Evolutionary conservation across 2,888 invertebrate species (phyloP), one percentile per base, ranked within the genome.

Genomic region (Drosophila kanekoi): DNA sequence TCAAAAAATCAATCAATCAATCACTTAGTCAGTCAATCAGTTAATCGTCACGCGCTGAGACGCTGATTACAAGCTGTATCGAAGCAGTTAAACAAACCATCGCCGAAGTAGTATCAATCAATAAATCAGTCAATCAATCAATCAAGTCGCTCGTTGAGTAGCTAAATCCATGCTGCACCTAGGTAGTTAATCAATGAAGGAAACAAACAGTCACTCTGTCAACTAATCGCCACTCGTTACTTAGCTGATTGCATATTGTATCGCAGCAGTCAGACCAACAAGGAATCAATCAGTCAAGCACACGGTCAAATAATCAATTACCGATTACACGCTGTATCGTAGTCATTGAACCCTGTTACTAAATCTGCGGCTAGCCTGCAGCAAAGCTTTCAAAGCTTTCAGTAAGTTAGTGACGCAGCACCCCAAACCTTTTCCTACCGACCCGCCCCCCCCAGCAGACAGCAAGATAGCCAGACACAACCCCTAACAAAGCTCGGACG

Each of bases 381-480:
- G 23, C 33, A 43, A 35, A 67, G 77, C 77, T 77, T 79, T 69
- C 9, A 58, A 58, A 73, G 72, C 72, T 72, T 8, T 41, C 9
- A 3, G 9, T 6, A 2, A 35, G 33, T 38, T 28, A 43, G 35
- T 48, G 62, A 43, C 35, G 35, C 48, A 41, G 47, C 60, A 38
- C 48, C 43, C 37, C 20, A n/a, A 18, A 6, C 28, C 16, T 28
- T 28, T 28, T 8, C 10, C 14, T 23, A 14, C 23, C 38, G 3
- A 23, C 13, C 4, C 35, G 18, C 4, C 44, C 9, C 37, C 9
- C 20, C 8, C 8, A 28, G 28, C 8, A 28, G 28, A 28, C 8
- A 13, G 14, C 5, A 41, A 13, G 5, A 14, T 20, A 56, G 16
- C 13, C 33, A 4, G 28, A 18, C 58, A 10, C 52, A 52, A 66